These are phyloP conservation scores for Eumerus sabulonum DNA, from an alignment of 2,888 invertebrate genomes.

Conservation along the genomic window DNA sequence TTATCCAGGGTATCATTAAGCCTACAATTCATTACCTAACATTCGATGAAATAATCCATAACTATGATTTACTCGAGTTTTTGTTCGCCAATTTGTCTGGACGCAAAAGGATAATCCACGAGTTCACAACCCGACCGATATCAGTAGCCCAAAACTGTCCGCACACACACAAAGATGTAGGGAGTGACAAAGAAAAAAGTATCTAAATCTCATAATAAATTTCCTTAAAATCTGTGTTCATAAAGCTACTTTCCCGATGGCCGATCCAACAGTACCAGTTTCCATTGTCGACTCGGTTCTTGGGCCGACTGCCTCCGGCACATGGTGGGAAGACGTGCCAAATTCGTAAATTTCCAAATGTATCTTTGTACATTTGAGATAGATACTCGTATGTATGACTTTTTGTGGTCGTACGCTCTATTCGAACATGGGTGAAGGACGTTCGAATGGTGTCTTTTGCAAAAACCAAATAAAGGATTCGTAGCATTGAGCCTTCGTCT, in stretches of 20 bases:
- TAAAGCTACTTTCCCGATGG: conserved; percentile 27
- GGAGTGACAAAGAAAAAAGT: conserved; percentile 27
- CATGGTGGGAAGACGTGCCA: conserved; percentile 52
- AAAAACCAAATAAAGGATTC: too few relatives aligned
- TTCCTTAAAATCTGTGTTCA: conserved; percentile 60
- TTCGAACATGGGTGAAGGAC: too few relatives aligned
- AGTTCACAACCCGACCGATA: conserved; percentile 58
- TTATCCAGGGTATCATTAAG: conserved; percentile 50
- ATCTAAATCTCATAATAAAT: conserved; percentile 60
- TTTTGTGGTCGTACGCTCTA: not conserved
- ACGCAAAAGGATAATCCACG: conserved; percentile 64
- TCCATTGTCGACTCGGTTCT: not conserved
- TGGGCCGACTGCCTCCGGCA: conserved; percentile 12
- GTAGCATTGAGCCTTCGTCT: too few relatives aligned
- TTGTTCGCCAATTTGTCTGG: conserved; percentile 67
- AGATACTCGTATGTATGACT: not conserved
- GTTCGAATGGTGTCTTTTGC: not conserved
- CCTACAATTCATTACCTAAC: conserved; percentile 45
- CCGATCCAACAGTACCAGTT: too few relatives aligned
- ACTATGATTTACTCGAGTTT: conserved; percentile 65
- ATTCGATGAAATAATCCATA: conserved; percentile 59
- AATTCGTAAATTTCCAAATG: conserved; percentile 60
- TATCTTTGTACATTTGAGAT: conserved; percentile 14
- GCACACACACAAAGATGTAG: conserved; percentile 20
- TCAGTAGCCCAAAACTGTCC: conserved; percentile 32